A percentile compares a stretch with the other conserved stretches of the same genome.
These are phyloP conservation scores for Corythornis vintsioides DNA, from an alignment of 2,113 vertebrate genomes.

Conservation along the genomic window DNA sequence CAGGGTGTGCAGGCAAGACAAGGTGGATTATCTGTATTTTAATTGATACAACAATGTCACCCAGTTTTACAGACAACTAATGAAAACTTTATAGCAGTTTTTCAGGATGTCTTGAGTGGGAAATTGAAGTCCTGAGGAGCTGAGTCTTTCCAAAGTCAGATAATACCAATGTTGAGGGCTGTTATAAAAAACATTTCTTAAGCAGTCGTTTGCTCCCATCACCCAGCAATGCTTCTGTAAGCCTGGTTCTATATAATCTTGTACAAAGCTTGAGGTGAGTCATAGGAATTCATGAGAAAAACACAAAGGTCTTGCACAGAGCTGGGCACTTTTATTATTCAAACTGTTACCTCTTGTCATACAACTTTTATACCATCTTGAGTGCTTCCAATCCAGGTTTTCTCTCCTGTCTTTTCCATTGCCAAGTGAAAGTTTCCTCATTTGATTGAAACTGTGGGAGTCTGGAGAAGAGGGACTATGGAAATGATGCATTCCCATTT, in stretches of 20 bases:
- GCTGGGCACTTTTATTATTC: background rate
- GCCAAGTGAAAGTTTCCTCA: background rate
- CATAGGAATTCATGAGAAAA: background rate
- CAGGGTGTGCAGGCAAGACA: background rate
- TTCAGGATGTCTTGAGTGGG: background rate
- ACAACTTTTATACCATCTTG: background rate
- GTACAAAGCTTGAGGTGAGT: background rate
- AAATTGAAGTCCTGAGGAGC: background rate
- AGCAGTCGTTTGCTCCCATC: background rate
- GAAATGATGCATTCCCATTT: background rate
- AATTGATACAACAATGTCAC: background rate
- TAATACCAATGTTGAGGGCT: background rate
- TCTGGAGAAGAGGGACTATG: background rate
- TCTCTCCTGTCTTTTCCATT: background rate
- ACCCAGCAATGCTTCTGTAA: background rate
- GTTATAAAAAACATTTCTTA: background rate
- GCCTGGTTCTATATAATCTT: background rate
- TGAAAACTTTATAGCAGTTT: background rate
- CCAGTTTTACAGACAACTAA: background rate
- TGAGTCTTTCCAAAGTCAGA: background rate
- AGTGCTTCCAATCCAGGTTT: background rate
- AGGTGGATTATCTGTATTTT: background rate
- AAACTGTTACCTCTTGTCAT: background rate
- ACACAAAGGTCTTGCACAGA: background rate
- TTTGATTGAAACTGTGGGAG: background rate